Evolutionary conservation across 2,797 vertebrate genomes (phyloP).

Genomic region (Spatula clypeata): DNA sequence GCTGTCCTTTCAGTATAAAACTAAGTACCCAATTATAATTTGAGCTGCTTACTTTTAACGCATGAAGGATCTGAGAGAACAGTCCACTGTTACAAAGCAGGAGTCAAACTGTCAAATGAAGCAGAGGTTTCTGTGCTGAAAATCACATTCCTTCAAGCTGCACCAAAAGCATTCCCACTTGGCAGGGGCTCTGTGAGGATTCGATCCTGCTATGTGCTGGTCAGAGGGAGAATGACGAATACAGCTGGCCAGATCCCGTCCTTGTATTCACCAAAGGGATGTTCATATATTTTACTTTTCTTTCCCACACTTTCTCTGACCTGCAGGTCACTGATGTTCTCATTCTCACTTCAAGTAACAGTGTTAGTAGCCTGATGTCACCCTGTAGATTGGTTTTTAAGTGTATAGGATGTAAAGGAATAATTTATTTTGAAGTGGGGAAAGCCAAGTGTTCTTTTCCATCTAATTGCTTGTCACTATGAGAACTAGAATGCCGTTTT

Average conservation of each 20-base stretch:
- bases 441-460: neutral
- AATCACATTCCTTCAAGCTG: neutral
- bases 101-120: fast-evolving
- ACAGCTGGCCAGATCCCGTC: fast-evolving
- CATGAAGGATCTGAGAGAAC: neutral
- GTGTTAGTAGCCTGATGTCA: neutral
- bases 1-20: neutral
- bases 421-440: neutral
- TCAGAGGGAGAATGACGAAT: neutral
- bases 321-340: neutral
- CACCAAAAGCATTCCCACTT: neutral
- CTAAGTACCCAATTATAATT: neutral
- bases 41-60: neutral
- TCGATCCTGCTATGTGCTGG: neutral
- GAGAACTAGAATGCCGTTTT: neutral
- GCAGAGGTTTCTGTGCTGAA: neutral
- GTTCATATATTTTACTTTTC: neutral
- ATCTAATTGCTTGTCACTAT: neutral
- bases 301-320: neutral
- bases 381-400: neutral
- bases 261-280: neutral
- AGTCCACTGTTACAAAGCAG: neutral
- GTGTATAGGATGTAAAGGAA: neutral
- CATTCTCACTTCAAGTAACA: neutral
- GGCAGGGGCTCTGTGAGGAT: neutral